Percentiles rank a stretch among this genome's conserved stretches.
phyloP scores from a whole-genome alignment of 2,113 vertebrate species.

The Sorex araneus region DNA sequence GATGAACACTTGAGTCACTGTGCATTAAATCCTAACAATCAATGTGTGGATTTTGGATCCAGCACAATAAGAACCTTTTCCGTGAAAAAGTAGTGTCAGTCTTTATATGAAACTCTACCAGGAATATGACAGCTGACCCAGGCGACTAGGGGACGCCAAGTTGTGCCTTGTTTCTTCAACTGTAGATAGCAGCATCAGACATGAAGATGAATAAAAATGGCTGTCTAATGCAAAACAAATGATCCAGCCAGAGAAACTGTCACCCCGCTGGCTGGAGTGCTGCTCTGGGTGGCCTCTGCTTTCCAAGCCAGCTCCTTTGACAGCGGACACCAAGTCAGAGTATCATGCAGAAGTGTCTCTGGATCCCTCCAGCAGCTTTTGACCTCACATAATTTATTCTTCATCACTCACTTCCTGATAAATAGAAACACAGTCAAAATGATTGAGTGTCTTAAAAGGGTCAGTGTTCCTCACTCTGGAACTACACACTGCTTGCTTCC shows the following conservation, averaged over 20 bases:
- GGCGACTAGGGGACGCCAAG: not conserved
- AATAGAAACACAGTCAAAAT: conserved; percentile 60
- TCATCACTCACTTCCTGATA: conserved; percentile 61
- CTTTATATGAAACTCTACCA: not conserved
- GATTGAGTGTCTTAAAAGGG: conserved; percentile 35
- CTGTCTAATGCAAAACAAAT: conserved; percentile 17
- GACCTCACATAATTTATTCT: conserved; percentile 46
- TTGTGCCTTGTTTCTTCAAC: conserved; percentile 50
- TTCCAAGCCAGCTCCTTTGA: not conserved
- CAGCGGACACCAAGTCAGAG: conserved; percentile 11
- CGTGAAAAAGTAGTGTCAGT: conserved; percentile 26
- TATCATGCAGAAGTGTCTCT: not conserved
- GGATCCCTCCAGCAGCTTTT: conserved; percentile 43
- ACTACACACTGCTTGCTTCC: not conserved
- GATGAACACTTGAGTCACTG: not conserved
- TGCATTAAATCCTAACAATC: conserved; percentile 5
- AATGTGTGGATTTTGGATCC: conserved; percentile 17
- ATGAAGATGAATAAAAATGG: conserved; percentile 61
- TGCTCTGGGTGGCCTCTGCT: not conserved
- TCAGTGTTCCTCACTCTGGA: conserved; percentile 49
- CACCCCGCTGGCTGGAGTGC: not conserved
- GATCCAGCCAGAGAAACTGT: not conserved
- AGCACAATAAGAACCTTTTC: conserved; percentile 27
- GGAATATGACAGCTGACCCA: not conserved
- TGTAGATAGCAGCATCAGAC: conserved; percentile 39